Percentiles rank a stretch among this genome's conserved stretches.
Conservation (phyloP, 2,797 vertebrate genomes). For the Liasis olivaceus region DNA sequence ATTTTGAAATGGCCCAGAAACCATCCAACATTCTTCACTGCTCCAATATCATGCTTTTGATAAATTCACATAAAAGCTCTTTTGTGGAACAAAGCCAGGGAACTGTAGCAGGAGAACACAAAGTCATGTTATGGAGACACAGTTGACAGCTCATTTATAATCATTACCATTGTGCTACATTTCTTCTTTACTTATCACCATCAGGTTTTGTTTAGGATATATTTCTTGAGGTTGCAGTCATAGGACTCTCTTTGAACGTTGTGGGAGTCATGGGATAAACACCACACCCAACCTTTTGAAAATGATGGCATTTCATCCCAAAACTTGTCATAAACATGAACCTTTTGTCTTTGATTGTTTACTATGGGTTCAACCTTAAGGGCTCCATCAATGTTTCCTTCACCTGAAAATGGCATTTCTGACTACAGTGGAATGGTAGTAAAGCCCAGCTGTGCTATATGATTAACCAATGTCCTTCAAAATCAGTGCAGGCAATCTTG, state of each 20-base stretch:
- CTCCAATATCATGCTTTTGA: neutral
- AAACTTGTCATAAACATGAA: neutral
- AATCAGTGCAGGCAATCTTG: neutral
- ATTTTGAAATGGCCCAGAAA: conserved; percentile 30
- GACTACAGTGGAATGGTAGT: neutral
- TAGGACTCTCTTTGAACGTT: neutral
- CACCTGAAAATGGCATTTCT: neutral
- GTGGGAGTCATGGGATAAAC: accelerated
- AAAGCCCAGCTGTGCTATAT: neutral
- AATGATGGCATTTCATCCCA: neutral
- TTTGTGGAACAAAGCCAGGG: conserved; percentile 2
- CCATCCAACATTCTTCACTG: neutral
- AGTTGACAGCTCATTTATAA: conserved; percentile 23
- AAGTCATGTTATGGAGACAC: neutral
- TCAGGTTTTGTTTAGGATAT: neutral
- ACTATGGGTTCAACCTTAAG: accelerated
- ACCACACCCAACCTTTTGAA: conserved; percentile 29
- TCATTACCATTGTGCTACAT: neutral
- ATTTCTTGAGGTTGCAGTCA: neutral
- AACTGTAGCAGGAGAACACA: neutral
- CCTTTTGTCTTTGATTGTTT: neutral
- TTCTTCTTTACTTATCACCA: neutral
- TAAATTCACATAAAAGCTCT: neutral
- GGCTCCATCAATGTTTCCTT: neutral
- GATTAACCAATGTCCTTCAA: neutral